Evolutionary conservation across 2,797 vertebrate species (phyloP).

Genomic region (Graptemys geographica): DNA sequence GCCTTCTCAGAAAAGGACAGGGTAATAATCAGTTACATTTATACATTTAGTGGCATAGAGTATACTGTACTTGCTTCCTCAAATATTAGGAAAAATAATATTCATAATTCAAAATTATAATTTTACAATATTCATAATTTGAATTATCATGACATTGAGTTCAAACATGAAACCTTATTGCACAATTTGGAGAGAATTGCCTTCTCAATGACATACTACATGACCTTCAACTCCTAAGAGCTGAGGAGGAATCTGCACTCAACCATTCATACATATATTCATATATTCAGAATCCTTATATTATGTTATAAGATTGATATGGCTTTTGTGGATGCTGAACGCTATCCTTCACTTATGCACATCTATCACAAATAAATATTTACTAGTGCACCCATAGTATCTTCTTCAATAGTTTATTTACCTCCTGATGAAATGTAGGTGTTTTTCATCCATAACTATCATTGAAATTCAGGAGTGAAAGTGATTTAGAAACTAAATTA

Average conservation of each 20-base stretch:
- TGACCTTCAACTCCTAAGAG: conserved; percentile 28
- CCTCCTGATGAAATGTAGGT: not conserved
- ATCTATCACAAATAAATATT: conserved; percentile 48
- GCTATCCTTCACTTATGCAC: not conserved
- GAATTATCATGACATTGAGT: conserved; percentile 1
- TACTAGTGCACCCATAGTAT: not conserved
- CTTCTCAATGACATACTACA: conserved; percentile 33
- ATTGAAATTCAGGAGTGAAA: conserved; percentile 41
- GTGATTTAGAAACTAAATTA: conserved; percentile 42
- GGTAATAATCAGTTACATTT: not conserved
- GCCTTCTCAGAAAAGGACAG: rapidly evolving
- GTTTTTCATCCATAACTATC: not conserved
- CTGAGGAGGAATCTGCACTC: conserved; percentile 12
- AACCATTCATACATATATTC: conserved; percentile 45
- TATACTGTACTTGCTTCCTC: not conserved
- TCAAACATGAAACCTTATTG: not conserved
- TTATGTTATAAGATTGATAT: conserved; percentile 26
- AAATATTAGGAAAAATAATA: conserved; percentile 15
- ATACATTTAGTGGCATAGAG: not conserved
- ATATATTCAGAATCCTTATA: conserved; percentile 41
- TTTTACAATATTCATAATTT: conserved; percentile 7
- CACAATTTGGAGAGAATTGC: conserved; percentile 21
- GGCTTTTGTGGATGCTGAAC: not conserved
- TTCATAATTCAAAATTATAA: conserved; percentile 34
- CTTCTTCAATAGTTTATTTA: not conserved